Conservation (phyloP, 2,888 invertebrate genomes). For the Chalcis sispes region DNA sequence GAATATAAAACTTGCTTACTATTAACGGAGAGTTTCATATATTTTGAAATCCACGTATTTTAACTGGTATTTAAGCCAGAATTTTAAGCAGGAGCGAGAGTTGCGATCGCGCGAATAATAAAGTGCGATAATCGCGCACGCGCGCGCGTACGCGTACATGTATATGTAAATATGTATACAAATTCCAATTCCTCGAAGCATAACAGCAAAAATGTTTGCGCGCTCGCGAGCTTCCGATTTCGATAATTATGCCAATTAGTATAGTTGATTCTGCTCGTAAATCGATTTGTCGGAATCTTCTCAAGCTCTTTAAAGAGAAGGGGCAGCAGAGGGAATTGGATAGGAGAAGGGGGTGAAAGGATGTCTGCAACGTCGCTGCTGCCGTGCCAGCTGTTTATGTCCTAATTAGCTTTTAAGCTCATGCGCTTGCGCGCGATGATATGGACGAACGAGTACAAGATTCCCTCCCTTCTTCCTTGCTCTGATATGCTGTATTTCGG, state of each 20-base stretch:
- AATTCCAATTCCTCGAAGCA: conserved; percentile 13
- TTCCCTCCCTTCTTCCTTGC: too few species aligned
- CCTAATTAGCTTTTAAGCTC: conserved; percentile 50
- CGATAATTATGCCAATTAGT: conserved; percentile 51
- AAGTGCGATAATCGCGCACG: conserved; percentile 27
- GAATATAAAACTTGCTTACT: too few species aligned
- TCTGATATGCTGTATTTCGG: too few species aligned
- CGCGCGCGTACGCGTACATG: too few species aligned
- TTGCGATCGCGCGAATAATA: conserved; percentile 2
- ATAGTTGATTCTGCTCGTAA: conserved; percentile 36
- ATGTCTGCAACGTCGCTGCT: conserved; percentile 1
- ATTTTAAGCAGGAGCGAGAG: too few species aligned
- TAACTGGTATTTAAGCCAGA: too few species aligned
- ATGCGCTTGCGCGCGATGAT: neutral
- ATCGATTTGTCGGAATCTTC: conserved; percentile 49
- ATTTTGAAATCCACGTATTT: too few species aligned
- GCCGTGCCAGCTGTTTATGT: conserved; percentile 46
- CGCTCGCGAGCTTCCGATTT: conserved; percentile 5
- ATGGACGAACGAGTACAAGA: too few species aligned
- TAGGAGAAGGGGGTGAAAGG: too few species aligned
- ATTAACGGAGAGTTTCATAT: too few species aligned
- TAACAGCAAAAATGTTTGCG: conserved; percentile 30
- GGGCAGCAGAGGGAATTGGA: too few species aligned
- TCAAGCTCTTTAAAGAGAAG: neutral
- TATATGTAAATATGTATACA: too few species aligned